Percentiles rank a stretch among this genome's conserved stretches.
Conservation (phyloP, 2,888 invertebrate genomes). For the Ctena decussata region DNA sequence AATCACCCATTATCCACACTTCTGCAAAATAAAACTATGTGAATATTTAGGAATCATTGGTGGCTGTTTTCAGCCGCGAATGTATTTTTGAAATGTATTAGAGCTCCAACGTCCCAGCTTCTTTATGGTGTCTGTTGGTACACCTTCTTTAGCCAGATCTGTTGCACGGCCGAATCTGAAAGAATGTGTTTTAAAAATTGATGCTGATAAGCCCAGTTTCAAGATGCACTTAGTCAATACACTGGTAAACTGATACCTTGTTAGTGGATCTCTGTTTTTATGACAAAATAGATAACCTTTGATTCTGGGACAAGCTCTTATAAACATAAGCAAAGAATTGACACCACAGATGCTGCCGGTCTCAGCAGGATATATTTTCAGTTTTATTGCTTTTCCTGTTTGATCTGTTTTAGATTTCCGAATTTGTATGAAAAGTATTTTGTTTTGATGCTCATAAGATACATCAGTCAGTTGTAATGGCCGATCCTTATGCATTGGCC, state of each 20-base stretch:
- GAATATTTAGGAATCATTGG: background rate
- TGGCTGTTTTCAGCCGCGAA: background rate
- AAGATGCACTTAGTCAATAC: no score
- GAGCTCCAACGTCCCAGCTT: background rate
- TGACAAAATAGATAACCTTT: no score
- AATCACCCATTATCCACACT: background rate
- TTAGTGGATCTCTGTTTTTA: no score
- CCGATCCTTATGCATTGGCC: background rate
- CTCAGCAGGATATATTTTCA: no score
- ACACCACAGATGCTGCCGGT: no score
- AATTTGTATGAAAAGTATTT: background rate
- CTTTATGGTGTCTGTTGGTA: background rate
- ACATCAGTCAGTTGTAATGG: background rate
- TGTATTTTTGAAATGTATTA: background rate
- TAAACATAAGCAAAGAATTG: no score
- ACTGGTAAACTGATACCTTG: no score
- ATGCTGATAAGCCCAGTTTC: background rate
- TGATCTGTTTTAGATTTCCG: no score
- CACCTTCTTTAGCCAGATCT: background rate
- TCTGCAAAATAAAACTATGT: background rate
- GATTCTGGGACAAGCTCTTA: no score
- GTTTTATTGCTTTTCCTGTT: no score
- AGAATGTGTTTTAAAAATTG: background rate
- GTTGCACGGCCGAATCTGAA: conserved; percentile 7
- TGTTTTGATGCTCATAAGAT: no score